A percentile compares a stretch with the other conserved stretches of the same genome.
Conservation (phyloP, 30 jellyfish, hydroid and myxozoan genomes). For the Hydra vulgaris region DNA sequence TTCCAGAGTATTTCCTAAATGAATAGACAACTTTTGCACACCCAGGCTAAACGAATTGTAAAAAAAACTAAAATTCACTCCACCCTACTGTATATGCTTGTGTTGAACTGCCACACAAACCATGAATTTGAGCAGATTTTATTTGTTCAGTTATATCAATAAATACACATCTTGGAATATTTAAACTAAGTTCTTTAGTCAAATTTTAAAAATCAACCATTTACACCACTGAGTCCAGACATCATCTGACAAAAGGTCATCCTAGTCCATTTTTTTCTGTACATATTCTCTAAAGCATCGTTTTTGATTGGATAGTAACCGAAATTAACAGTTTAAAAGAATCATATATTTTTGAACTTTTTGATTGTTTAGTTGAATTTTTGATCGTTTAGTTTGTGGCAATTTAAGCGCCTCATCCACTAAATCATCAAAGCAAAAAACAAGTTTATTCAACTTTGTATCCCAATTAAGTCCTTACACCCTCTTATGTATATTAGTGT, state of each 20-base stretch:
- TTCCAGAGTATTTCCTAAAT: no score
- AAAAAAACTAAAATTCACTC: neutral
- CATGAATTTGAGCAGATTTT: neutral
- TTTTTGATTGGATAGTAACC: neutral
- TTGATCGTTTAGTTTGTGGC: neutral
- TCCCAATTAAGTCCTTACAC: neutral
- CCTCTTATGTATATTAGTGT: neutral
- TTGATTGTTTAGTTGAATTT: no score
- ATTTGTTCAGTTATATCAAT: neutral
- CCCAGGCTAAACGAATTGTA: neutral
- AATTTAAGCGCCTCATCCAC: neutral
- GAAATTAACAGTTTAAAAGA: neutral
- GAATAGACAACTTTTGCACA: neutral
- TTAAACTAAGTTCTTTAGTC: neutral
- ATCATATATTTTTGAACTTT: neutral
- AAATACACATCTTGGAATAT: neutral
- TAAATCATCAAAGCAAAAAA: neutral
- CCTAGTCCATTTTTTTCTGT: neutral
- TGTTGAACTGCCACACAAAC: neutral
- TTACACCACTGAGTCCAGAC: neutral
- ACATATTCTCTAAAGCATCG: neutral
- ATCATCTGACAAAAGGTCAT: neutral
- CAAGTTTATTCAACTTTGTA: neutral
- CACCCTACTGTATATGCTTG: neutral
- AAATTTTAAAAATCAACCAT: neutral